Conservation (phyloP, 2,888 invertebrate genomes). For the Drosophila fungiperda region DNA sequence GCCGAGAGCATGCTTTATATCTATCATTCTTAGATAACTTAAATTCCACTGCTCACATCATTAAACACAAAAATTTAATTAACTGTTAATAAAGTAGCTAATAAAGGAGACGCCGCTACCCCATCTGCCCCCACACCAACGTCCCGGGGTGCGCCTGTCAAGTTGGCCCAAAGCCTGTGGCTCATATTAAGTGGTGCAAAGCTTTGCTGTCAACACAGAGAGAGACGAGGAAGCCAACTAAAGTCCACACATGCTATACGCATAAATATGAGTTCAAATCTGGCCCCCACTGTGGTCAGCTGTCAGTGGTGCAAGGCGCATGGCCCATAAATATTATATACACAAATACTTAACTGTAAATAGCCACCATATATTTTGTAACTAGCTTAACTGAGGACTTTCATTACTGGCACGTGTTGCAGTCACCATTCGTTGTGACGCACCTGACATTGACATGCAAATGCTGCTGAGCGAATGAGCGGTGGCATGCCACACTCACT, state of each 20-base stretch:
- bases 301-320: conserved; percentile 25
- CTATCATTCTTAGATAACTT: conserved; percentile 22
- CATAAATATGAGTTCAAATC: conserved; percentile 19
- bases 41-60: conserved; percentile 55
- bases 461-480: background rate
- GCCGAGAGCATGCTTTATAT: conserved; percentile 64
- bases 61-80: conserved; percentile 79
- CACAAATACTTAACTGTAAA: background rate
- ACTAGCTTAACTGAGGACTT: conserved; percentile 16
- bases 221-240: conserved; percentile 5
- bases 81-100: conserved; percentile 77
- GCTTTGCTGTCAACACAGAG: conserved; percentile 60
- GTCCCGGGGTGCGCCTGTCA: conserved; percentile 49
- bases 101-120: conserved; percentile 49
- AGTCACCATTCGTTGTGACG: conserved; percentile 14
- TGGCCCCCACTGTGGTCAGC: conserved; percentile 1
- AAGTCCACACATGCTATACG: background rate
- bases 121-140: background rate
- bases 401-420: conserved; percentile 28
- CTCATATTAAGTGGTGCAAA: conserved; percentile 75
- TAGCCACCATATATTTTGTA: conserved; percentile 24
- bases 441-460: conserved; percentile 38
- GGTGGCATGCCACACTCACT: conserved; percentile 38
- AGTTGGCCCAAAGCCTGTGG: conserved; percentile 65
- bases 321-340: conserved; percentile 56